Evolutionary conservation across 2,113 vertebrate species (phyloP).

Genomic region (Galeopterus variegatus): DNA sequence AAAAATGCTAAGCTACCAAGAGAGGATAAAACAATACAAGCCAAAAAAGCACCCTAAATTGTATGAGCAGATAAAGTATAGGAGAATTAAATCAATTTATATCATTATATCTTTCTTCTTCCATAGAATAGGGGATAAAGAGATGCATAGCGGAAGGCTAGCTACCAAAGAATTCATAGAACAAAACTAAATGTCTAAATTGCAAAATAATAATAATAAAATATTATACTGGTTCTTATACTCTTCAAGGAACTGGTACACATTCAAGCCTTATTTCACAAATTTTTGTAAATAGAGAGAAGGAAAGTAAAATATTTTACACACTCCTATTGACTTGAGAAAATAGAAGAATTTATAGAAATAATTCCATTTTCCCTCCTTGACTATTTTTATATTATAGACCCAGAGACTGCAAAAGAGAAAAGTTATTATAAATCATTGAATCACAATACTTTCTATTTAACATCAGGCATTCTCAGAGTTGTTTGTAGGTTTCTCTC

Average conservation of each 20-base stretch:
- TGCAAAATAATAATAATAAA: background rate
- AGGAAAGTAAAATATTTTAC: slow-evolving; percentile 46
- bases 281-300: slow-evolving; percentile 9
- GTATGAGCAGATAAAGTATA: background rate
- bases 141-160: background rate
- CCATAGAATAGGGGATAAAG: background rate
- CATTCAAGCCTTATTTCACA: slow-evolving; percentile 24
- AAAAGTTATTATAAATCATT: slow-evolving; percentile 39
- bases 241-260: background rate
- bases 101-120: background rate
- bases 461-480: background rate
- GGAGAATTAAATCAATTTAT: background rate
- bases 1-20: background rate
- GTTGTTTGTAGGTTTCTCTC: background rate
- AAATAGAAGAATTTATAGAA: slow-evolving; percentile 16
- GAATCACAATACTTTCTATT: background rate
- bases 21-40: too few relatives aligned
- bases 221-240: background rate
- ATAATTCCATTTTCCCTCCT: background rate
- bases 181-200: slow-evolving; percentile 45
- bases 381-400: slow-evolving; percentile 34
- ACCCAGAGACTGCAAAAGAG: background rate
- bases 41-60: background rate
- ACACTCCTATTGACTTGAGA: slow-evolving; percentile 17
- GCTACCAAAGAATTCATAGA: background rate